Base-by-base conservation (phyloP, 2,888 invertebrate genomes). In the Lysandra coridon region DNA sequence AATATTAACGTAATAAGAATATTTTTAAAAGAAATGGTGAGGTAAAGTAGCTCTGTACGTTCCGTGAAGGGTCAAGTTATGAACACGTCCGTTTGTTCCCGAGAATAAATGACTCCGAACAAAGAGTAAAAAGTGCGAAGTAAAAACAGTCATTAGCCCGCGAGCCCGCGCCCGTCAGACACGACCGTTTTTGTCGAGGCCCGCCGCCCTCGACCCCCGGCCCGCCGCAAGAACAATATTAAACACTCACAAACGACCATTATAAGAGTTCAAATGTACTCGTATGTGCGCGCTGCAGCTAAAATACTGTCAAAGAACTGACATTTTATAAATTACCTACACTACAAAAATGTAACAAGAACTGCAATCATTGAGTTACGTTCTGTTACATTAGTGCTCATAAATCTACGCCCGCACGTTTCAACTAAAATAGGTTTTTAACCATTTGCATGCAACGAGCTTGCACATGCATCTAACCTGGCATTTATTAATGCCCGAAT, bases 111-210 rank as follows among this genome's bases (percentile, higher is more conserved):
- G 40, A 74, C 74, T 44, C 7, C 74, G 33, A 69, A 69, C 69
- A 69, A 74, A 44, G 40, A 44, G 74, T 74, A 74, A 74, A 74
- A 74, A 74, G 74, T 74, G 74, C 44, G 74, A 74, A 74, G 23
- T 74, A 74, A 74, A 74, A 74, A 74, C 44, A 74, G 74, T 74
- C 74, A 74, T 74, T 74, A 74, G 74, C 74, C 73, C 44, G 74
- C 74, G 40, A 40, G 73, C 14, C 74, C 74, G 74, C 40, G 74
- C 40, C 44, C 44, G 74, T 74, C 74, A n/a, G 44, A 7, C 44
- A 10, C 44, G 40, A 23, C 73, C n/a, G 74, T 74, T 74, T 74
- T 74, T 74, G 40, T 23, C 44, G 69, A 37, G 40, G 37, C 33
- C 30, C 37, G 69, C 69, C 69, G 69, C 69, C 57, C 57, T 17